Base-by-base conservation (phyloP, 2,797 vertebrate species). In the Sebastes umbrosus region DNA sequence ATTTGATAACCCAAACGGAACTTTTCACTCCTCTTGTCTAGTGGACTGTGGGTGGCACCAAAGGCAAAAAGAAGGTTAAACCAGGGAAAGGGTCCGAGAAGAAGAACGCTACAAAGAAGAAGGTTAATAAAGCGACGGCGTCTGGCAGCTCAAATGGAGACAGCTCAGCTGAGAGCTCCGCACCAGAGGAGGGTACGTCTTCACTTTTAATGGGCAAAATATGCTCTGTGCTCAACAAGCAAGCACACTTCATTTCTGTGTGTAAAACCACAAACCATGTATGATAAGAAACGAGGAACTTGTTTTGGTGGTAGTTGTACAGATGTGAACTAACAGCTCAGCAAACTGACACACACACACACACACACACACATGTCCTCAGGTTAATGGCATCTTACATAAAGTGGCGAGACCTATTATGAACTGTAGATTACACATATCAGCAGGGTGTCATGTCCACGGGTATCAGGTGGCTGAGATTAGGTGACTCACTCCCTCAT, bases 11-110 rank as follows among this genome's bases (percentile, higher is more conserved):
- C 8, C 10, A 34, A 78, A 69, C 8, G 43, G 8, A 52, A 9
- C 25, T 29, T 18, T 80, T 78, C 12, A 0, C 25, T 34, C 18
- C 4, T 80, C 57, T 64, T 77, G 25, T 86, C 8, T 87, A 99
- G 98, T 99, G 98, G 98, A 99, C 98, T 46, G 98, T 99, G 69
- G 98, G 97, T 82, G 98, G 97, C 85, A 97, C 97, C 87, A 99
- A 99, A 96, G 97, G 96, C 87, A 99, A 99, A 92, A 99, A 99
- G 95, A 99, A 99, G 86, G 96, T 95, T 60, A 99, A 99, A 89
- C 93, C 79, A 39, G 95, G 97, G 69, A 99, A 99, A 94, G 97
- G 95, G 32, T 89, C 92, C 0, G 98, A 99, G 79, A 99, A 98
- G 92, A 99, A 98, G 90, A 97, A 95, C 74, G 78, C 96, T 8